Percentiles rank a stretch among this genome's conserved stretches.
Evolutionary conservation across 2,797 vertebrate genomes (phyloP).

Genomic region (Erethizon dorsatum): DNA sequence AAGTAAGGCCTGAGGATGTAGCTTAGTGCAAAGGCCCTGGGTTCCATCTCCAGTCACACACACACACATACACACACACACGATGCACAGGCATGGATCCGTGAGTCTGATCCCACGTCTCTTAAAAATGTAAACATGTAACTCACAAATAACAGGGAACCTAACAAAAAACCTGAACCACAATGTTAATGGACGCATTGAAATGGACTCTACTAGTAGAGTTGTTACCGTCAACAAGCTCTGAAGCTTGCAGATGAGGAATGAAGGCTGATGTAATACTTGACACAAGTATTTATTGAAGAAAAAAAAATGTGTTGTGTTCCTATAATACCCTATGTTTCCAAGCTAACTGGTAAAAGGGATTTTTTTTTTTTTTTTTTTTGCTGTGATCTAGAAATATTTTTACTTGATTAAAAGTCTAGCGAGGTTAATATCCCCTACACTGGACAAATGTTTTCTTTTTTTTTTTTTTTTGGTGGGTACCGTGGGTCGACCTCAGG

Average conservation of each 20-base stretch:
- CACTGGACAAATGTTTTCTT: conserved; percentile 2
- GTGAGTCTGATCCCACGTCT: no score
- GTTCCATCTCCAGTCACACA: not conserved
- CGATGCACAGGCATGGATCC: not conserved
- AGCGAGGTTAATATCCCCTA: conserved; percentile 6
- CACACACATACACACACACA: not conserved
- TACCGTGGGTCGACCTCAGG: no score
- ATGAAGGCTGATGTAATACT: not conserved
- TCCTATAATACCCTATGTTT: conserved; percentile 42
- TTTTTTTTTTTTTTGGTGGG: no score
- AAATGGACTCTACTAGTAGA: not conserved
- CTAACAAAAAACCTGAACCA: conserved; percentile 21
- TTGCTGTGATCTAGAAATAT: not conserved
- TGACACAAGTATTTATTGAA: not conserved
- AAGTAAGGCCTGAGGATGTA: not conserved
- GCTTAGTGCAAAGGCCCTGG: not conserved
- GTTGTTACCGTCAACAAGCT: not conserved
- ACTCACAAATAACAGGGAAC: not conserved
- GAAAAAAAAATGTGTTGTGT: conserved; percentile 3
- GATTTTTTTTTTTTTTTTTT: not conserved
- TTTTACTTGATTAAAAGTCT: conserved; percentile 37
- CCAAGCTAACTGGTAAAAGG: not conserved
- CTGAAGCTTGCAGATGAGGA: not conserved
- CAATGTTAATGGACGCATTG: not conserved
- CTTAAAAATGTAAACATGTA: conserved; percentile 19